Evolutionary conservation across 1,140 invertebrate genomes (phyloP).

Genomic region (Thaumatotibia leucotreta): DNA sequence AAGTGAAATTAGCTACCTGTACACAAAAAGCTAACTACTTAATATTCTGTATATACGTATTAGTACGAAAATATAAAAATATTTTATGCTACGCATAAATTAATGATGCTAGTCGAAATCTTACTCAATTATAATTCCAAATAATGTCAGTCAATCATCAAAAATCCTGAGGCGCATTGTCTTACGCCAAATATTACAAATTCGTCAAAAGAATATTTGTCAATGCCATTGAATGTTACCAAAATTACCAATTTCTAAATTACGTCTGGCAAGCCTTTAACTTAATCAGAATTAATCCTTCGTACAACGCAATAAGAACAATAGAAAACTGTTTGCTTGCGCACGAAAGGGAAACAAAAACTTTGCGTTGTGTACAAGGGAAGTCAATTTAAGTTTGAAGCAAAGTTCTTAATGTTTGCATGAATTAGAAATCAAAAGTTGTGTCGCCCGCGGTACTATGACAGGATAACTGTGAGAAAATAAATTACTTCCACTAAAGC

Average conservation of each 20-base stretch:
- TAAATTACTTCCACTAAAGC: neutral
- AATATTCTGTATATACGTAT: no score
- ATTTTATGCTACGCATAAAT: no score
- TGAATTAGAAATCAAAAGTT: constrained; percentile 55
- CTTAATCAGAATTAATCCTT: neutral
- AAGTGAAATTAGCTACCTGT: no score
- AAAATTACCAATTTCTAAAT: neutral
- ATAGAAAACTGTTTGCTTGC: neutral
- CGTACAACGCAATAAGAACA: neutral
- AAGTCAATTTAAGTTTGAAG: constrained; percentile 28
- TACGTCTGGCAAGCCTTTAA: neutral
- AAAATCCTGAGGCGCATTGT: neutral
- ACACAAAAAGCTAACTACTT: no score
- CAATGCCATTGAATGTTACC: constrained; percentile 3
- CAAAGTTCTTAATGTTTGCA: constrained; percentile 42
- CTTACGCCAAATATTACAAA: neutral
- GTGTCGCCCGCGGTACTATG: constrained; percentile 8
- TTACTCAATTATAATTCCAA: neutral
- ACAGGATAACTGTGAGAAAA: neutral
- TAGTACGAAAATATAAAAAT: no score
- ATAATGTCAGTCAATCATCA: neutral
- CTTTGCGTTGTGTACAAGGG: constrained; percentile 13
- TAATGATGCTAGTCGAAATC: no score
- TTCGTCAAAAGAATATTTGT: constrained; percentile 3
- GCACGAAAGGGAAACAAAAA: neutral